Base-by-base conservation (phyloP, 2,888 invertebrate species). In the Keiferia lycopersicella region DNA sequence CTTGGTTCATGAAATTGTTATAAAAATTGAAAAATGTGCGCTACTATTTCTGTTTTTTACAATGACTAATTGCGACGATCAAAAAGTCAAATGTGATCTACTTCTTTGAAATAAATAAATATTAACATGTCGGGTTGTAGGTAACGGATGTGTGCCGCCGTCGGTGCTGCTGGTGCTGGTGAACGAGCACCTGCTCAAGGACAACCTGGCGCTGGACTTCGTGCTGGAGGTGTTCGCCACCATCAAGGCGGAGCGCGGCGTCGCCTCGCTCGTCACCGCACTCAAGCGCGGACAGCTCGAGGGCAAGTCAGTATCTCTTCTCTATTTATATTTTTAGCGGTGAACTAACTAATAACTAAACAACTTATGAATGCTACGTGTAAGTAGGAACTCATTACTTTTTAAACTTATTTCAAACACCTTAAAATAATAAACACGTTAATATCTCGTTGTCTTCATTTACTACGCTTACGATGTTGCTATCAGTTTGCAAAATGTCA, bases 131-230 rank as follows among this genome's bases (percentile, higher is more conserved):
- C 20, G 34, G 34, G 34, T 34, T 34, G 34, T 34, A 94, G 94
- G 97, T 66, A 98, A 98, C 88, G 96, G 96, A 67, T 96, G 98
- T 82, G 96, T 98, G 77, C 96, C 97, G 70, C 96, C 98, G 70
- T 95, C 95, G 75, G 96, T 97, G 69, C 94, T 99, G 76, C 94
- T 96, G 81, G 96, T 97, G 82, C 92, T 97, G 82, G 95, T 96
- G 83, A 97, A 97, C 88, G 98, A 98, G 90, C 98, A 98, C 92
- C 94, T 99, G 80, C 94, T 97, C 73, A 98, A 97, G 86, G 97
- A 97, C 93, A 97, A 98, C 84, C 93, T 98, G 84, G 98, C 98
- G 67, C 93, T 98, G 79, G 98, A 98, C 78, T 99, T 99, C 90
- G 94, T 98, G 79, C 94, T 98, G 77, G 96, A 97, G 88, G 95